Conservation (phyloP, 1,140 invertebrate genomes). For the Drosophila repletoides region DNA sequence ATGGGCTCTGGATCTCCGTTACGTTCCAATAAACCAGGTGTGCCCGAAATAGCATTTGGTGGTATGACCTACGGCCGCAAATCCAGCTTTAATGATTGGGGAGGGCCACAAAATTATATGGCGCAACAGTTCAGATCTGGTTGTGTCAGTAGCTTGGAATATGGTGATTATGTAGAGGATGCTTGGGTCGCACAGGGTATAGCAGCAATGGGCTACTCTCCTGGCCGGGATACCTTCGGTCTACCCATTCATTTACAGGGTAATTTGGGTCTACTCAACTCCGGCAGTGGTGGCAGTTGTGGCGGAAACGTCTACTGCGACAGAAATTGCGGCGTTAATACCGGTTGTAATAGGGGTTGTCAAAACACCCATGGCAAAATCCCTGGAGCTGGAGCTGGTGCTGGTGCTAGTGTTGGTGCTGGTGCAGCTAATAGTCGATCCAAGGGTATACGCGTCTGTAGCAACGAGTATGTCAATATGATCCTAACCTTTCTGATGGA, state of each 20-base stretch:
- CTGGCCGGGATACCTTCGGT: conserved; percentile 26
- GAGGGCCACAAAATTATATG: too few species aligned
- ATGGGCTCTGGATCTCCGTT: neutral
- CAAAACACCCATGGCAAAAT: neutral
- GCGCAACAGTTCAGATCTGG: too few species aligned
- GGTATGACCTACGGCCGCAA: neutral
- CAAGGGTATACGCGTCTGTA: conserved; percentile 4
- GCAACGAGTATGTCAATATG: conserved; percentile 33
- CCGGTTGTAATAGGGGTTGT: neutral
- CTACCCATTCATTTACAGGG: neutral
- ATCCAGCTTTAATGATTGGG: too few species aligned
- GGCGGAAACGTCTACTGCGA: neutral
- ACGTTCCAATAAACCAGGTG: too few species aligned
- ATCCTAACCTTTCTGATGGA: conserved; percentile 50
- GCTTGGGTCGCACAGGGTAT: neutral
- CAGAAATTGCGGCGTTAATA: neutral
- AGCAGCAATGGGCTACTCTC: neutral
- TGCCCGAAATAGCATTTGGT: too few species aligned
- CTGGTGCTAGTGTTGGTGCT: too few species aligned
- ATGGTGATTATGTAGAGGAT: neutral
- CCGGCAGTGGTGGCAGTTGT: neutral
- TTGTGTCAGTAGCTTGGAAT: neutral
- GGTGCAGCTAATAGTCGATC: too few species aligned
- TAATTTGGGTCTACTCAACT: neutral
- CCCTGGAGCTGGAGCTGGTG: too few species aligned